These are phyloP conservation scores for Endotricha flammealis DNA, from an alignment of 2,888 invertebrate species.

Conservation along the genomic window DNA sequence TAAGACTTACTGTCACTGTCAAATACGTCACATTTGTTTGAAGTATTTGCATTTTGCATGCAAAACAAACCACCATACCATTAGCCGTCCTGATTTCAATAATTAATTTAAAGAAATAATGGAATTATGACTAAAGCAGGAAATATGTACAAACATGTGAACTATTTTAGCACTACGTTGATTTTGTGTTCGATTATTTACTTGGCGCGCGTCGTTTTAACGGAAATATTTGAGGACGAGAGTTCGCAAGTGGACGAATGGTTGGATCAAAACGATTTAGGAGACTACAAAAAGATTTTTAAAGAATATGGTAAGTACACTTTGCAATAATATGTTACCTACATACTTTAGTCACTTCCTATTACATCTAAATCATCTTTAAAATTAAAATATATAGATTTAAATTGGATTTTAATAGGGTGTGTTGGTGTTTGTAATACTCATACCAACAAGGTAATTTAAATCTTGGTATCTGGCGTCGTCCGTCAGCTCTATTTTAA, in stretches of 20 bases:
- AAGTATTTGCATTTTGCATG: no score
- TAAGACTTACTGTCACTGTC: no score
- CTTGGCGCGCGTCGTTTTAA: conserved; percentile 50
- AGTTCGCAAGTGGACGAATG: conserved; percentile 83
- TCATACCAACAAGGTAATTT: no score
- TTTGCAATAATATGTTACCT: no score
- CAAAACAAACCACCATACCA: conserved; percentile 18
- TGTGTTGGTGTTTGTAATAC: no score
- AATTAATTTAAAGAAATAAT: conserved; percentile 19
- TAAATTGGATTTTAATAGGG: no score
- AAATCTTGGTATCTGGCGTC: no score
- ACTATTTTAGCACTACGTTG: conserved; percentile 49
- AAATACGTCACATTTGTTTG: no score
- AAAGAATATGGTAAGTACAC: conserved; percentile 84
- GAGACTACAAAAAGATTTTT: conserved; percentile 83
- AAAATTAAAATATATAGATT: no score
- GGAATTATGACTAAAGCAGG: conserved; percentile 45
- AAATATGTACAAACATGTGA: conserved; percentile 54
- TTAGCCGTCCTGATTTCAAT: conserved; percentile 17
- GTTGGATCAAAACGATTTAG: conserved; percentile 85
- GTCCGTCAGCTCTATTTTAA: no score
- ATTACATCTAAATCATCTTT: no score
- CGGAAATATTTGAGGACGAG: conserved; percentile 71
- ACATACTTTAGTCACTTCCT: no score
- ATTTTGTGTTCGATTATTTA: conserved; percentile 56